These are phyloP conservation scores for Teinopalpus imperialis DNA, from an alignment of 2,888 invertebrate genomes.

Conservation along the genomic window DNA sequence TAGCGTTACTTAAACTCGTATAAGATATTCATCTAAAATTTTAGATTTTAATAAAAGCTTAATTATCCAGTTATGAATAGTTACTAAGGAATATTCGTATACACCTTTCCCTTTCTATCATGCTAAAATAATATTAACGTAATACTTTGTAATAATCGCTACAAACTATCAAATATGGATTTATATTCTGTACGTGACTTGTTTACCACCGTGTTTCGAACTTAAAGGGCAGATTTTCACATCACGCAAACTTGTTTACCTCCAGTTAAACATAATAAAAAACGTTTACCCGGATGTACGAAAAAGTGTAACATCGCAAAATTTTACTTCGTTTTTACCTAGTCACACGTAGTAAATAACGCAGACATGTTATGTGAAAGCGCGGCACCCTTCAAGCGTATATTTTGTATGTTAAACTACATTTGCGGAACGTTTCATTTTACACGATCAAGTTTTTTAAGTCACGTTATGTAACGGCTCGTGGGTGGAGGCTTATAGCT, in stretches of 20 bases:
- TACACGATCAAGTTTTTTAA: slow-evolving; percentile 4
- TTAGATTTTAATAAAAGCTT: too few species aligned
- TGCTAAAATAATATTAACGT: too few species aligned
- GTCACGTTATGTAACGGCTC: background rate
- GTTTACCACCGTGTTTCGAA: background rate
- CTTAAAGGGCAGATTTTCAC: slow-evolving; percentile 18
- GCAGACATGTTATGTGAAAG: slow-evolving; percentile 20
- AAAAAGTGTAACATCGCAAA: slow-evolving; percentile 16
- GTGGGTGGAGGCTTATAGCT: background rate
- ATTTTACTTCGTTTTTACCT: slow-evolving; percentile 12
- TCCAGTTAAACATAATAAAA: background rate
- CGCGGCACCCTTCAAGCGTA: slow-evolving; percentile 15
- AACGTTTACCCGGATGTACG: background rate
- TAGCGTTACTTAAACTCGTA: too few species aligned
- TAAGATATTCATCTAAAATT: too few species aligned
- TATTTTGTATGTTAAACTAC: slow-evolving; percentile 23
- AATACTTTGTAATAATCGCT: background rate
- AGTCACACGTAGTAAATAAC: slow-evolving; percentile 3
- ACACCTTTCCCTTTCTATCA: too few species aligned
- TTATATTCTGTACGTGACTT: background rate
- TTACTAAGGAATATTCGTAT: too few species aligned
- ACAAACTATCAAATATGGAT: background rate
- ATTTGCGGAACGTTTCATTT: slow-evolving; percentile 8
- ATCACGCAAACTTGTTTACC: slow-evolving; percentile 22
- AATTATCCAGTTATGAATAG: too few species aligned